Conservation (phyloP, 2,113 vertebrate species). For the Zapornia atra region DNA sequence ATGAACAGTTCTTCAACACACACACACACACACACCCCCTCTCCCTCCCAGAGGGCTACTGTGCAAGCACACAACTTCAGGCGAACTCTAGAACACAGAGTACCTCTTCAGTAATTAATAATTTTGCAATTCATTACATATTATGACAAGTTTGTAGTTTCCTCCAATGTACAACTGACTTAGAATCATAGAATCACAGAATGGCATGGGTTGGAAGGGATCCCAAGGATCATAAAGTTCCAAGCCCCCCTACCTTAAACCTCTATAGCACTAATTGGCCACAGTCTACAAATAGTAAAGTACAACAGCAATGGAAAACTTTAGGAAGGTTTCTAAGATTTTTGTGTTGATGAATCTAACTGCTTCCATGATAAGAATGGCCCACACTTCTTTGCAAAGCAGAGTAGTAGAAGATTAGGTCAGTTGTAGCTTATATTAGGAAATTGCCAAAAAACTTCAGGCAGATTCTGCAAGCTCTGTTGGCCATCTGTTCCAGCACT, state of each 20-base stretch:
- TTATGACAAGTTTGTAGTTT: background rate
- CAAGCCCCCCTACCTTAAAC: background rate
- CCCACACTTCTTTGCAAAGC: background rate
- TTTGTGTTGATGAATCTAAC: background rate
- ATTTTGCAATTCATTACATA: background rate
- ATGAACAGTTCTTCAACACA: background rate
- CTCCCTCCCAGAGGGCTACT: background rate
- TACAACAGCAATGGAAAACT: background rate
- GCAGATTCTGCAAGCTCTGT: background rate
- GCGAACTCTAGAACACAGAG: background rate
- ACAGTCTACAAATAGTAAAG: background rate
- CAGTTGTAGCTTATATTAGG: background rate
- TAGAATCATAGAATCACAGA: background rate
- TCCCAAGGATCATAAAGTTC: no score
- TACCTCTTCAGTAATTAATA: background rate
- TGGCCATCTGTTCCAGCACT: background rate
- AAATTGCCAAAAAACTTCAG: background rate
- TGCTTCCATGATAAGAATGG: background rate
- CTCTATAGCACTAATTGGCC: background rate
- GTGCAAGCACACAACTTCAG: background rate
- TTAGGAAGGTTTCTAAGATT: background rate
- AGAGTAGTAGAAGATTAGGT: background rate
- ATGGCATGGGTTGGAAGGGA: no score
- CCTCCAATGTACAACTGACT: background rate
- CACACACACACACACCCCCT: no score